These are phyloP conservation scores for Drosophila infuscata DNA, from an alignment of 2,888 invertebrate species.

Conservation along the genomic window DNA sequence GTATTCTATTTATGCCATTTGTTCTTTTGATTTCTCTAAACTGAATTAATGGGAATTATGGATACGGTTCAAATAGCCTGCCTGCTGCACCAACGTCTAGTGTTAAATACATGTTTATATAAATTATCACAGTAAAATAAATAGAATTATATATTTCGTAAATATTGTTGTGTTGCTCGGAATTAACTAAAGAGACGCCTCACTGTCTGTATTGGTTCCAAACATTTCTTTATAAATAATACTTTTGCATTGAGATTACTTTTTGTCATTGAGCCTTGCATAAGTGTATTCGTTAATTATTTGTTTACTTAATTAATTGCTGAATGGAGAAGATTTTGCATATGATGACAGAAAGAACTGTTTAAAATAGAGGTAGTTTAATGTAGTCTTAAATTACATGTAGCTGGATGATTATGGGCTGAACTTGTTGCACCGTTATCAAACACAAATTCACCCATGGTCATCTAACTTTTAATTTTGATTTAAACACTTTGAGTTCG, in stretches of 20 bases:
- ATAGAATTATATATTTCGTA: constrained; percentile 61
- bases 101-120: constrained; percentile 48
- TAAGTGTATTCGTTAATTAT: constrained; percentile 13
- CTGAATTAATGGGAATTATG: constrained; percentile 36
- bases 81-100: constrained; percentile 24
- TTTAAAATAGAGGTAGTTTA: constrained; percentile 32
- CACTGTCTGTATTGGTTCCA: constrained; percentile 6
- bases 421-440: not conserved
- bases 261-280: constrained; percentile 17
- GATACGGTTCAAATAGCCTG: constrained; percentile 21
- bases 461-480: not conserved
- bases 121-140: constrained; percentile 83
- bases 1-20: constrained; percentile 21
- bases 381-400: not conserved
- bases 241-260: constrained; percentile 52
- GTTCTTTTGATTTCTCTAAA: constrained; percentile 7
- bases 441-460: not conserved
- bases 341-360: not conserved
- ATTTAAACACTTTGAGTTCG: not conserved
- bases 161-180: constrained; percentile 42
- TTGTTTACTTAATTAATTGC: not conserved
- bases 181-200: constrained; percentile 41
- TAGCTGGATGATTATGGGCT: not conserved
- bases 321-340: not conserved
- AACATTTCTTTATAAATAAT: constrained; percentile 42